Evolutionary conservation across 2,797 vertebrate genomes (phyloP), one percentile per base, ranked within the genome.

Genomic region (Crax fasciolata): DNA sequence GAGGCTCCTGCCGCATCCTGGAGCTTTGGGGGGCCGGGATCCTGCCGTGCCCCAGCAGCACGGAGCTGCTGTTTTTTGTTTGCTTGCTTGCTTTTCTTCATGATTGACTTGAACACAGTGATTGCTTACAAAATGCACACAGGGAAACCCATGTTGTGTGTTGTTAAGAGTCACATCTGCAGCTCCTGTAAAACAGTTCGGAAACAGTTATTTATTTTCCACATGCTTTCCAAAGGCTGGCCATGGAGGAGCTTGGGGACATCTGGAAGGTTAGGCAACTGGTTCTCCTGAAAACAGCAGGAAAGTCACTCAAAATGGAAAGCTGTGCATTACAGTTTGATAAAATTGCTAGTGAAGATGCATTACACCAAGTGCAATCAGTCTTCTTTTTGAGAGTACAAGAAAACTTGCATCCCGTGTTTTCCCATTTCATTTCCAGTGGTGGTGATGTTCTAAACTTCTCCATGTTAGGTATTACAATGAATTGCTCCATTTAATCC

Each of bases 161-260:
- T 43, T 84, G 52, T 67, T 61, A 49, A 68, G 41, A 89, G 23
- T 51, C 30, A 38, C 46, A 48, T 89, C 62, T 92, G 83, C 62
- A 77, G 63, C 49, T 80, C 44, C 41, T 93, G 61, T 83, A 8
- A 65, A 61, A 52, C 6, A 11, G 24, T 87, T 52, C 44, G 80
- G 66, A 43, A 86, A 51, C 27, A 32, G 44, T 35, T 88, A 43
- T 66, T 17, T 17, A 8, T 86, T 88, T 95, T 90, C 51, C 48
- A 73, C 48, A 38, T 0, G 0, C 39, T 82, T 91, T 88, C 73
- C 0, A 1, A 55, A 51, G 90, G 90, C 76, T 73, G 73, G 58
- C 70, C 62, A 3, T 75, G 89, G 77, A 94, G 54, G 79, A 89
- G 79, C 87, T 57, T 82, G 82, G 87, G 62, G 57, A 89, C 76